Evolutionary conservation across 1,140 invertebrate species (phyloP).

Genomic region (Oedothorax gibbosus): DNA sequence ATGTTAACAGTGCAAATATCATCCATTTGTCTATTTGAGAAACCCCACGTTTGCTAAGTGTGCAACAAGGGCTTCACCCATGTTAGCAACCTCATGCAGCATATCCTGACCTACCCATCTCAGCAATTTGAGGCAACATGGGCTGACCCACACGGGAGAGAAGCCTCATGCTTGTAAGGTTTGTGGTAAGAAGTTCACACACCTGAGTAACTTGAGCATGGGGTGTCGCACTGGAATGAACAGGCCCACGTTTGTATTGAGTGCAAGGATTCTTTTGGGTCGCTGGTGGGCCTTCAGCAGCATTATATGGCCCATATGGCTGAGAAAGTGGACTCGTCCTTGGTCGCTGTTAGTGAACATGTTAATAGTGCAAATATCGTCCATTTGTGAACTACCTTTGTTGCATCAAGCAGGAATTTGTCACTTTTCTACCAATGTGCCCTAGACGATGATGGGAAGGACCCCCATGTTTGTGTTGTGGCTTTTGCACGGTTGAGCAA

Average conservation of each 20-base stretch:
- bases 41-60: constrained; percentile 64
- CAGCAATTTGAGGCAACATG: constrained; percentile 64
- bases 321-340: neutral
- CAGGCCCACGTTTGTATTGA: constrained; percentile 7
- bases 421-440: constrained; percentile 63
- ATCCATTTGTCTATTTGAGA: constrained; percentile 53
- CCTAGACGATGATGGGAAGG: constrained; percentile 63
- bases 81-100: constrained; percentile 64
- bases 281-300: neutral
- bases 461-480: constrained; percentile 65
- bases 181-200: constrained; percentile 65
- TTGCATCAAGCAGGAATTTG: constrained; percentile 63
- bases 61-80: constrained; percentile 65
- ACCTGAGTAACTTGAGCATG: constrained; percentile 35
- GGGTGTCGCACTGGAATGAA: constrained; percentile 1
- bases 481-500: constrained; percentile 60
- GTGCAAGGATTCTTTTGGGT: constrained; percentile 22
- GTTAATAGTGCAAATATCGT: constrained; percentile 26
- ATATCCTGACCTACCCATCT: constrained; percentile 63
- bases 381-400: constrained; percentile 49
- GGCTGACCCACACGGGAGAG: constrained; percentile 64
- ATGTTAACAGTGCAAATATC: constrained; percentile 16
- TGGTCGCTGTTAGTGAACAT: neutral
- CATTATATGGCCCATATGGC: constrained; percentile 39
- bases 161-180: constrained; percentile 64